Evolutionary conservation across 53 echinoderm and acorn worm species (phyloP), one percentile per base, ranked within the genome.

Genomic region (Luidia sarsii): DNA sequence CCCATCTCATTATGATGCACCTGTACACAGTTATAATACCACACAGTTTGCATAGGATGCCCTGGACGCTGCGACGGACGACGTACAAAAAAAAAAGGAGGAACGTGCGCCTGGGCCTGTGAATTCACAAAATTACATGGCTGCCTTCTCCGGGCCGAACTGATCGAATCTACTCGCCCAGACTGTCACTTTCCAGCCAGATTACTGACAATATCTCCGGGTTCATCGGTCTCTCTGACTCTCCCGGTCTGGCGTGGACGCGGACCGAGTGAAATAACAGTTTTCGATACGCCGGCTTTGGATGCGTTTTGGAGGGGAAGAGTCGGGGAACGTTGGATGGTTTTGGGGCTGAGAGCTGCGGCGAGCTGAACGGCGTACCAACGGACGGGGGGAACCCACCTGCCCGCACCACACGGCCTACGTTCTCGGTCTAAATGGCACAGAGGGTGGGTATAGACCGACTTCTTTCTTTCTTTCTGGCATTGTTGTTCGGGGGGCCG

Each of bases 1-100:
- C 61, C 77, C 60, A 46, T 77, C 77, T 77, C 77, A 77, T 77
- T 77, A 77, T 77, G 77, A 77, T 77, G 77, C 77, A 77, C 77
- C 77, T 77, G 77, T 77, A 77, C 77, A 77, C 77, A 62, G 77
- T 77, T 77, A 77, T 61, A 77, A 60, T 61, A 77, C 77, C 77
- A 77, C 77, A 77, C 77, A 59, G 59, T 77, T 77, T 77, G 77
- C 61, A 61, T 77, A 77, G 77, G 77, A 77, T 77, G 77, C 77
- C 77, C 77, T 77, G 77, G 77, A 77, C 77, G 77, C 29, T 41
- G 41, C 11, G 41, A 7, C 6, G 6, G 41, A 39, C 36, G 22
- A 33, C 34, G 60, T 43, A 61, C 56, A 59, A 65, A 52, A n/a
- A n/a, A n/a, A n/a, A n/a, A n/a, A n/a, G n/a, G n/a, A 69, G 45